Conservation (phyloP, 2,797 vertebrate genomes). For the Oryzias sinensis region DNA sequence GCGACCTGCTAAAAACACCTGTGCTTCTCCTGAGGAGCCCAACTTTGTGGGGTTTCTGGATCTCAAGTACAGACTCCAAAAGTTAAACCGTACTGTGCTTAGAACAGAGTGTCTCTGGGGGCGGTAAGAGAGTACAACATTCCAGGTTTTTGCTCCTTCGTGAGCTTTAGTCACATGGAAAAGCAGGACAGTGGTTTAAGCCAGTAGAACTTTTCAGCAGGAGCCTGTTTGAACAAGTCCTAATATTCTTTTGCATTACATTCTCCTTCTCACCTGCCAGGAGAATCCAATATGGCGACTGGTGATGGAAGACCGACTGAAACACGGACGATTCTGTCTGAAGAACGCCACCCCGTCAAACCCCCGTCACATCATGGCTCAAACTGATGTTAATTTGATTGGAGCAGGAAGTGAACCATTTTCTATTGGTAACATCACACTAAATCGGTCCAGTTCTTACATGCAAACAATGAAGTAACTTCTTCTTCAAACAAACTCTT, state of each 20-base stretch:
- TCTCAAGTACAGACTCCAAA: no score
- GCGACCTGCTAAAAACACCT: conserved; percentile 28
- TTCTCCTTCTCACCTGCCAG: conserved; percentile 38
- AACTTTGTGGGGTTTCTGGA: conserved; percentile 2
- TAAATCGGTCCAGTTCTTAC: no score
- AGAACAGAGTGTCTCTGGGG: conserved; percentile 15
- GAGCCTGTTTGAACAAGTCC: not conserved
- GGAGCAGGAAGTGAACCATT: no score
- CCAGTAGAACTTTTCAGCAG: conserved; percentile 17
- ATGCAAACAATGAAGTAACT: no score
- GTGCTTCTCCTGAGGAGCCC: conserved; percentile 30
- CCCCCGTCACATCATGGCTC: conserved; percentile 51
- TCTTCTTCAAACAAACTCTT: no score
- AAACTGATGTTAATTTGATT: conserved; percentile 15
- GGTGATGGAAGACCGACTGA: conserved; percentile 51
- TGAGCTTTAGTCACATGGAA: conserved; percentile 17
- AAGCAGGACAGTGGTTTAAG: conserved; percentile 13
- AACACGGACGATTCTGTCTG: conserved; percentile 49
- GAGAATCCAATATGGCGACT: conserved; percentile 45
- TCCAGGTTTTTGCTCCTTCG: conserved; percentile 21
- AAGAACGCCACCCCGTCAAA: conserved; percentile 47
- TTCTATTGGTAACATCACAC: no score
- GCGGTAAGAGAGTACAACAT: conserved; percentile 20
- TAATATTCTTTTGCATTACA: conserved; percentile 37
- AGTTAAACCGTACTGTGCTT: conserved; percentile 28